These are phyloP conservation scores for Mixornis gularis DNA, from an alignment of 2,113 vertebrate genomes.

Conservation along the genomic window DNA sequence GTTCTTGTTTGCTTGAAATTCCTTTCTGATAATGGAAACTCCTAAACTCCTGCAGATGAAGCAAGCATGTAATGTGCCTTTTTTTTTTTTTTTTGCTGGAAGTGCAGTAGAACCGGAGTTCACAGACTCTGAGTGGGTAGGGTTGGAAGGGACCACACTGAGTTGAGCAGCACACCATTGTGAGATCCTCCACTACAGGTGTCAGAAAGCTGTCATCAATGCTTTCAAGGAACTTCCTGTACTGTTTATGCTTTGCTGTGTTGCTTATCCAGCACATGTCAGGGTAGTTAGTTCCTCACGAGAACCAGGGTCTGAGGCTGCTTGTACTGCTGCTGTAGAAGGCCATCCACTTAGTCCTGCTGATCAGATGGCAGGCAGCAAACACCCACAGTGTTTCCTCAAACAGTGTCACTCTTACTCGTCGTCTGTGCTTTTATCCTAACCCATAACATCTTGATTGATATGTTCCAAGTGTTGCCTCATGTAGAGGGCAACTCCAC, in stretches of 20 bases:
- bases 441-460: background rate
- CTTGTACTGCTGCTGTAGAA: background rate
- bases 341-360: background rate
- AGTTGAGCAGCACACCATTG: background rate
- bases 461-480: background rate
- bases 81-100: background rate
- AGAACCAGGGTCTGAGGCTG: background rate
- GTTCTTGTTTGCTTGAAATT: background rate
- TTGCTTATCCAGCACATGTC: background rate
- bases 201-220: background rate
- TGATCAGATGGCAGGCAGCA: background rate
- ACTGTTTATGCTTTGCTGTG: background rate
- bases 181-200: background rate
- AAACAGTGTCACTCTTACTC: background rate
- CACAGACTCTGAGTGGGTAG: background rate
- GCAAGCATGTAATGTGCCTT: fast-evolving
- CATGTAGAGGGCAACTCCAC: background rate
- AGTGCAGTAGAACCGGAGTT: background rate
- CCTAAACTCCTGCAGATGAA: background rate
- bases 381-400: background rate
- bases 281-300: background rate
- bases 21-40: background rate
- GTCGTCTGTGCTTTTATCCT: background rate
- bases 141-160: background rate
- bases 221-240: background rate